Evolutionary conservation across 1,140 invertebrate genomes (phyloP).

Genomic region (Drosophila kohkoa): DNA sequence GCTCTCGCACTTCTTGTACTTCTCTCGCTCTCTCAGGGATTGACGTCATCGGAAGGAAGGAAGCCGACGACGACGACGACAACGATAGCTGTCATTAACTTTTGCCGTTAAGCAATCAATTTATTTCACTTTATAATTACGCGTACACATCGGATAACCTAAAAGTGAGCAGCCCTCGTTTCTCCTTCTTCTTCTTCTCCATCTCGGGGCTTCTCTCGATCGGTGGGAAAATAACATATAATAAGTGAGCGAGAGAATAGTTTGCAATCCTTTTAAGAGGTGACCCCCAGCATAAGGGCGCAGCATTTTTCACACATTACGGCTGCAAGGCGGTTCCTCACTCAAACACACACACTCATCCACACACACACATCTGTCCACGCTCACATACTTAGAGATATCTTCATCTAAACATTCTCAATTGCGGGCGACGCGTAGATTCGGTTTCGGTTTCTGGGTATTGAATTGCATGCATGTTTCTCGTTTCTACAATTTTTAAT

Average conservation of each 20-base stretch:
- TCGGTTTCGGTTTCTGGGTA: slow-evolving; percentile 40
- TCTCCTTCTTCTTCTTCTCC: no score
- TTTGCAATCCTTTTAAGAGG: slow-evolving; percentile 63
- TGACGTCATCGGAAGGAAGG: slow-evolving; percentile 50
- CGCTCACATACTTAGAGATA: slow-evolving; percentile 26
- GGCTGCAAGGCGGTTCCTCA: slow-evolving; percentile 27
- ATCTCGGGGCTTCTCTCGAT: slow-evolving; percentile 14
- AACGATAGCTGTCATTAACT: slow-evolving; percentile 64
- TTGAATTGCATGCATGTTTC: slow-evolving; percentile 80
- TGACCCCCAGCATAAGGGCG: slow-evolving; percentile 47
- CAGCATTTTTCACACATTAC: slow-evolving; percentile 59
- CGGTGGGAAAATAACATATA: slow-evolving; percentile 56
- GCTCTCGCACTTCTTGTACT: background rate
- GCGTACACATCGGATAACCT: slow-evolving; percentile 45
- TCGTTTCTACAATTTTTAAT: slow-evolving; percentile 81
- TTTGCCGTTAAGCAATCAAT: slow-evolving; percentile 70
- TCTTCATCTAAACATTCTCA: slow-evolving; percentile 54
- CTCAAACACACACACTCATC: background rate
- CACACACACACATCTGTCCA: slow-evolving; percentile 1
- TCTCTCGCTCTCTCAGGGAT: background rate
- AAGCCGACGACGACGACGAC: slow-evolving; percentile 37
- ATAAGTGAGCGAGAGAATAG: background rate
- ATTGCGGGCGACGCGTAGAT: slow-evolving; percentile 36
- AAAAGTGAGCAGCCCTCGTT: slow-evolving; percentile 56
- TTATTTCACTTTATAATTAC: slow-evolving; percentile 77